These are phyloP conservation scores for Agrotis clavis DNA, from an alignment of 2,888 invertebrate species.

Conservation along the genomic window DNA sequence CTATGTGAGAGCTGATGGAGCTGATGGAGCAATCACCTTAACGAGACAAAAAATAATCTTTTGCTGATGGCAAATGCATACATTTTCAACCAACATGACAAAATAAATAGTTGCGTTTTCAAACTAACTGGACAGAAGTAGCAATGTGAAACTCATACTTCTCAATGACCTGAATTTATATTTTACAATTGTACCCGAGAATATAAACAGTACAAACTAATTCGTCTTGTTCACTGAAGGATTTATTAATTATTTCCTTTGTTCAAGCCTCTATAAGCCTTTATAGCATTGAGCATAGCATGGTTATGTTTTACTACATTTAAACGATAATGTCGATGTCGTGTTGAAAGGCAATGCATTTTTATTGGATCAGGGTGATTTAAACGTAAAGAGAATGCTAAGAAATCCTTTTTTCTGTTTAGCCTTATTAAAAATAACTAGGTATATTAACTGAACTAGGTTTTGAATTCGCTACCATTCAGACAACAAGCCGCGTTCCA, in stretches of 20 bases:
- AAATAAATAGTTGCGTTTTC: too few relatives aligned
- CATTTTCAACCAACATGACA: too few relatives aligned
- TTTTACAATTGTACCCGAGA: neutral
- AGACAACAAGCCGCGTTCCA: too few relatives aligned
- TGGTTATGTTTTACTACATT: constrained; percentile 1
- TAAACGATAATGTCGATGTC: constrained; percentile 4
- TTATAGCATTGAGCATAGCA: neutral
- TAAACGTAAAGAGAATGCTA: neutral
- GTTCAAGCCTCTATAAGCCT: neutral
- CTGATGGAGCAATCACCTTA: too few relatives aligned
- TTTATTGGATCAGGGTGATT: neutral
- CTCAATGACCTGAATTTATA: neutral
- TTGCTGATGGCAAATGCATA: neutral
- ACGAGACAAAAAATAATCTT: neutral
- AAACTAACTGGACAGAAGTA: neutral
- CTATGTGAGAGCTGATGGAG: too few relatives aligned
- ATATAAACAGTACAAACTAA: constrained; percentile 16
- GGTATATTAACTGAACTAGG: neutral
- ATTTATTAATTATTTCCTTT: constrained; percentile 46
- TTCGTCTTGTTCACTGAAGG: constrained; percentile 32
- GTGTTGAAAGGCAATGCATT: constrained; percentile 6
- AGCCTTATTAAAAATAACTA: too few relatives aligned
- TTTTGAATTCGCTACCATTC: too few relatives aligned
- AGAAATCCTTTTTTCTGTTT: too few relatives aligned
- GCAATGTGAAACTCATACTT: neutral